Evolutionary conservation across 2,113 vertebrate genomes (phyloP).

Genomic region (Sminthopsis crassicaudata): DNA sequence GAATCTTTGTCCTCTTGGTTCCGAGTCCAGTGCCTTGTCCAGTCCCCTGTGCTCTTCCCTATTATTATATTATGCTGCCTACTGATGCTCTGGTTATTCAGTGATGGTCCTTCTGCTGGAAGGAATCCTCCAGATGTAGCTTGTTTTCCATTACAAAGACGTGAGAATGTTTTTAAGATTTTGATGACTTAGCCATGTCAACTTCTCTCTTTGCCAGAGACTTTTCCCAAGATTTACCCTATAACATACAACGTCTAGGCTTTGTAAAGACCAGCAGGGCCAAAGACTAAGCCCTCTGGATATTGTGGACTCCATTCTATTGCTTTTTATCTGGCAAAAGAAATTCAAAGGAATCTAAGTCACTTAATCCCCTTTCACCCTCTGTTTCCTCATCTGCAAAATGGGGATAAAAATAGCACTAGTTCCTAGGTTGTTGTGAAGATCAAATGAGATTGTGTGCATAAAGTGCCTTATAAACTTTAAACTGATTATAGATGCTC

Average conservation of each 20-base stretch:
- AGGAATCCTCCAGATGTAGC: background rate
- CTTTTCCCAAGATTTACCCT: background rate
- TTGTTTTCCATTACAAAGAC: background rate
- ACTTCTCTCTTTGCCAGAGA: background rate
- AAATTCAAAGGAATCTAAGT: background rate
- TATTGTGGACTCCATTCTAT: background rate
- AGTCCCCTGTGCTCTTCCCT: background rate
- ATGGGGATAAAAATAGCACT: background rate
- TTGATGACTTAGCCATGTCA: background rate
- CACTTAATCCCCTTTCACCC: background rate
- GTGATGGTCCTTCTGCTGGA: background rate
- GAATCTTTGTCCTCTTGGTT: background rate
- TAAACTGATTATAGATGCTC: background rate
- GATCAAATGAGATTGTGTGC: background rate
- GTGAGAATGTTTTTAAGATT: background rate
- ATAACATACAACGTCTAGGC: background rate
- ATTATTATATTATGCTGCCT: no score
- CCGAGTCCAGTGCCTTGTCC: background rate
- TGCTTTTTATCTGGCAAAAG: background rate
- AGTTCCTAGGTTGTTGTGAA: background rate
- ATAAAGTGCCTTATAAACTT: background rate
- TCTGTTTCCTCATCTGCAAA: background rate
- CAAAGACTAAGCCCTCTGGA: background rate
- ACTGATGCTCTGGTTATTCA: background rate
- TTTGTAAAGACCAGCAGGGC: background rate